These are phyloP conservation scores for Speoplatyrhinus poulsoni DNA, from an alignment of 2,113 vertebrate genomes.

Conservation along the genomic window DNA sequence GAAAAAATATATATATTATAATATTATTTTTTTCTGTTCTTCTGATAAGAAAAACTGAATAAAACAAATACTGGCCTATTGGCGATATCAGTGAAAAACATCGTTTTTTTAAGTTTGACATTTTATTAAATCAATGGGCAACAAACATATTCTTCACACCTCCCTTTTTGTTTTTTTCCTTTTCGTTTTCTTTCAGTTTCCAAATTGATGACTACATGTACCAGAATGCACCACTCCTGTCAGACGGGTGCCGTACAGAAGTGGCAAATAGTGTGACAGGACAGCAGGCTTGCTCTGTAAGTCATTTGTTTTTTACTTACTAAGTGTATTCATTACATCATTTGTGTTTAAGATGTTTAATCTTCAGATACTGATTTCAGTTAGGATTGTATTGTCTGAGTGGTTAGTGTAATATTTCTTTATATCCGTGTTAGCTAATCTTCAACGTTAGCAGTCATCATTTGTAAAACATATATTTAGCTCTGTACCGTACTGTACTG, in stretches of 20 bases:
- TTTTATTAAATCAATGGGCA: too few species aligned
- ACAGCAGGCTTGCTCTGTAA: constrained; percentile 44
- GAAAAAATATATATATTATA: too few species aligned
- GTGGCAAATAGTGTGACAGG: constrained; percentile 15
- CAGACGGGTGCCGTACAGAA: constrained; percentile 10
- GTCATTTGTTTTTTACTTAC: constrained; percentile 32
- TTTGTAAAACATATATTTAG: background rate
- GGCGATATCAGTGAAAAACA: too few species aligned
- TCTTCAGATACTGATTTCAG: background rate
- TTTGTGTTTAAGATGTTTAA: background rate
- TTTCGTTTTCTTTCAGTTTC: background rate
- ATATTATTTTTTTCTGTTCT: too few species aligned
- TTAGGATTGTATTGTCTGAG: too few species aligned
- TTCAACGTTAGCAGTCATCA: constrained; percentile 39
- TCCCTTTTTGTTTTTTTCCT: background rate
- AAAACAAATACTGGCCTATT: too few species aligned
- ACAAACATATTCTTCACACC: too few species aligned
- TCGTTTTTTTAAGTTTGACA: too few species aligned
- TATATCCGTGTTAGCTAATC: constrained; percentile 29
- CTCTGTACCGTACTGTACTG: too few species aligned
- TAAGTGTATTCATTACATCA: background rate
- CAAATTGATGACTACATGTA: constrained; percentile 6
- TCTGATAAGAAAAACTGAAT: too few species aligned
- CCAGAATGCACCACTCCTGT: constrained; percentile 62
- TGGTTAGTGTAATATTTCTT: too few species aligned